Evolutionary conservation across 2,888 invertebrate genomes (phyloP).

Genomic region (Folsomia manolachei): DNA sequence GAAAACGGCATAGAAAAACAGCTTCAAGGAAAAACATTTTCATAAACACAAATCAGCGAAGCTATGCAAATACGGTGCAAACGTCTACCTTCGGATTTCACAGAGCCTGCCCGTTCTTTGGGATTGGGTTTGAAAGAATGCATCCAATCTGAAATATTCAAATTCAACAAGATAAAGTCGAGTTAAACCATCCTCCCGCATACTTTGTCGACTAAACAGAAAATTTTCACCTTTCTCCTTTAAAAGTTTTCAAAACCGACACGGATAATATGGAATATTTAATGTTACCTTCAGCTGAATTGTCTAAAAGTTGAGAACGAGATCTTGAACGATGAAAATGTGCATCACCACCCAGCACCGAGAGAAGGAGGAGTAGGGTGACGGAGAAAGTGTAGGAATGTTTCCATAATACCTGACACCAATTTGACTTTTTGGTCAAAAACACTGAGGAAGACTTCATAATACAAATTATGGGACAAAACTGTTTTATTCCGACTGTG

Average conservation of each 20-base stretch:
- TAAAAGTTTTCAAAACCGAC: no score
- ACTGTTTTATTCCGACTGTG: background rate
- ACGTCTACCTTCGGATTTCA: conserved; percentile 43
- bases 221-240: no score
- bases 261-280: no score
- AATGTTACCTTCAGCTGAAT: no score
- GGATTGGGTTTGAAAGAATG: conserved; percentile 46
- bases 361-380: background rate
- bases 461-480: background rate
- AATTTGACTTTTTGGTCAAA: background rate
- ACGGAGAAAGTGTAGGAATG: background rate
- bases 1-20: background rate
- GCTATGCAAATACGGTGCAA: background rate
- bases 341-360: background rate
- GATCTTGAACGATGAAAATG: background rate
- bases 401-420: background rate
- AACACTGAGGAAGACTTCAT: background rate
- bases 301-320: background rate
- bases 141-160: conserved; percentile 45
- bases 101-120: conserved; percentile 46
- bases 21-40: background rate
- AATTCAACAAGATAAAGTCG: conserved; percentile 35
- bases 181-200: no score
- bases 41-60: background rate
- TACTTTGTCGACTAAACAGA: no score